Base-by-base conservation (phyloP, 2,888 invertebrate species). In the Agrochola lychnidis region DNA sequence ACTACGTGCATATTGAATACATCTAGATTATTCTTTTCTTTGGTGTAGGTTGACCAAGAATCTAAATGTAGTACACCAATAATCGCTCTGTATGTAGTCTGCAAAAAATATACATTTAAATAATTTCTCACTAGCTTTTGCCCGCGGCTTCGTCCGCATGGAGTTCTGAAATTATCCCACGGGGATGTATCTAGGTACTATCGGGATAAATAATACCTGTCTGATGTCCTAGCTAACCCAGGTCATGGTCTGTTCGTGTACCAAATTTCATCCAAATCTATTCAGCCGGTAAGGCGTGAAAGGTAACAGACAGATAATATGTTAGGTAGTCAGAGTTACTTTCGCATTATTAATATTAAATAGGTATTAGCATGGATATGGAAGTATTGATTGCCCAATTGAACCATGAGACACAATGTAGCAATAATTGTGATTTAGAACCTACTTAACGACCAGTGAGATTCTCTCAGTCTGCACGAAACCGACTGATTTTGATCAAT, bases 1-100 rank as follows among this genome's bases (percentile, higher is more conserved):
- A 63, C n/a, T 4, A 36, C n/a, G 12, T 82, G 14, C 56, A 81
- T 73, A 14, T 59, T 64, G 3, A 85, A 68, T 16, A 56, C 22
- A 67, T 67, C 30, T 67, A 67, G 53, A 30, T 67, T 67, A 1
- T 67, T 30, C 53, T 51, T 51, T 67, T 67, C 67, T 30, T 30
- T 67, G 67, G 22, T 53, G 53, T 67, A 67, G 16, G 53, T 22
- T 36, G 67, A 30, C 53, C 67, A 67, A 22, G 9, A 22, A 53
- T 67, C 53, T 67, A 67, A 67, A 67, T 67, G 30, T 22, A 51
- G 57, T 59, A 59, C 30, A 16, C 67, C 7, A 4, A 51, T 3
- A 9, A 14, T 16, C 0, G 22, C 5, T 51, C 14, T 53, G 22
- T 67, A 67, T 2, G 30, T 1, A 1, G 67, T 0, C 67, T 67